phyloP scores from a whole-genome alignment of 2,888 invertebrate species.

The Heliconius hortense region DNA sequence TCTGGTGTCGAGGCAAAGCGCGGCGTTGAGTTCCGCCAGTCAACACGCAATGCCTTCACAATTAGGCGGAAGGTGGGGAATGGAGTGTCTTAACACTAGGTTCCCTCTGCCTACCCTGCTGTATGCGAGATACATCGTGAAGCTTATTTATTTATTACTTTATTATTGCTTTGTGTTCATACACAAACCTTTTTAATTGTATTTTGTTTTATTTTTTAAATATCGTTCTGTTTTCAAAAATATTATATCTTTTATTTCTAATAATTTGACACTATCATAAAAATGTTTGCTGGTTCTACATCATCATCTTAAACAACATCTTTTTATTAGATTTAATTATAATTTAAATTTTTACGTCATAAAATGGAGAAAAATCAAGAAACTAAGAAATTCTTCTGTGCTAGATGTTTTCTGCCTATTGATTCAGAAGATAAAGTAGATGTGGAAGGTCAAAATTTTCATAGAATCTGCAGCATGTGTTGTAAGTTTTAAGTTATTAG shows the following conservation, averaged over 20 bases:
- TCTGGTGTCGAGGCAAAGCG: too few species aligned
- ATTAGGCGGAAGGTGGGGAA: too few species aligned
- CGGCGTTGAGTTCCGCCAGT: too few species aligned
- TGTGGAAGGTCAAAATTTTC: slow-evolving; percentile 70
- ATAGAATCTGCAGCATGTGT: slow-evolving; percentile 68
- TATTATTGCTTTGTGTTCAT: not conserved
- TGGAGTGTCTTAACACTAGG: too few species aligned
- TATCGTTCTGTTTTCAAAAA: slow-evolving; percentile 13
- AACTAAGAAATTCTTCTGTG: slow-evolving; percentile 70
- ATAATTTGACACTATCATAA: slow-evolving; percentile 56
- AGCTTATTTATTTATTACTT: not conserved
- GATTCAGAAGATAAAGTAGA: slow-evolving; percentile 65
- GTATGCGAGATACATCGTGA: too few species aligned
- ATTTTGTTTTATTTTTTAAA: slow-evolving; percentile 1
- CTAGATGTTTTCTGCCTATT: slow-evolving; percentile 69
- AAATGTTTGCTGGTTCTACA: slow-evolving; percentile 57
- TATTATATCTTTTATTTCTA: not conserved
- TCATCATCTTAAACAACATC: slow-evolving; percentile 8
- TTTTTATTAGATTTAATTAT: slow-evolving; percentile 23
- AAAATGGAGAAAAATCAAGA: slow-evolving; percentile 64
- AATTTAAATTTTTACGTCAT: slow-evolving; percentile 34
- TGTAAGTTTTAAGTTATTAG: slow-evolving; percentile 58
- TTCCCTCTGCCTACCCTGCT: too few species aligned
- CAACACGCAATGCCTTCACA: too few species aligned
- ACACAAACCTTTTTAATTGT: not conserved